Percentiles rank a stretch among this genome's conserved stretches.
phyloP scores from a whole-genome alignment of 2,888 invertebrate species.

The Sinelater perroti region DNA sequence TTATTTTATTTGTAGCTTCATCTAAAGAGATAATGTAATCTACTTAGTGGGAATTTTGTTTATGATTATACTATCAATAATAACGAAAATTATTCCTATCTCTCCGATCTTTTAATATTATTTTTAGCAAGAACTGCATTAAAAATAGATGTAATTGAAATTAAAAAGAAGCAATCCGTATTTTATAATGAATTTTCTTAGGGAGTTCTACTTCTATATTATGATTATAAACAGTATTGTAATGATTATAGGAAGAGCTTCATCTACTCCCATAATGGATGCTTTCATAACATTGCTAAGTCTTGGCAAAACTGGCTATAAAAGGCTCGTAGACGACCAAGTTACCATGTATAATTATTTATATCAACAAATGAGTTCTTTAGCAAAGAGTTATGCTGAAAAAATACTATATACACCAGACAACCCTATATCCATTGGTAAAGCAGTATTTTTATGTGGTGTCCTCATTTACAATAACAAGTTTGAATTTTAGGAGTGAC shows the following conservation, averaged over 20 bases:
- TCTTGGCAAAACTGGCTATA: slow-evolving; percentile 72
- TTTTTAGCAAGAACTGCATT: too few relatives aligned
- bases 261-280: slow-evolving; percentile 75
- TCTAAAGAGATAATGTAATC: too few relatives aligned
- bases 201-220: too few relatives aligned
- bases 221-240: neutral
- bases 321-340: slow-evolving; percentile 62
- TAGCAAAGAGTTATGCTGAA: slow-evolving; percentile 68
- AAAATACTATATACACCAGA: slow-evolving; percentile 67
- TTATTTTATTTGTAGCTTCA: too few relatives aligned
- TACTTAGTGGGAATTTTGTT: too few relatives aligned
- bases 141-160: too few relatives aligned
- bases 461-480: neutral
- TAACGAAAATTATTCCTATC: too few relatives aligned
- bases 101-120: too few relatives aligned
- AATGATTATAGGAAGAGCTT: slow-evolving; percentile 71
- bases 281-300: slow-evolving; percentile 79
- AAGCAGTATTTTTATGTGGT: slow-evolving; percentile 48
- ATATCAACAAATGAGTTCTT: slow-evolving; percentile 52
- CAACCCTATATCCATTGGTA: slow-evolving; percentile 78
- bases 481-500: slow-evolving; percentile 59
- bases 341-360: slow-evolving; percentile 38
- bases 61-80: too few relatives aligned
- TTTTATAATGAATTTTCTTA: too few relatives aligned
- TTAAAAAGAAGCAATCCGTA: too few relatives aligned